Evolutionary conservation across 2,797 vertebrate genomes (phyloP), one percentile per base, ranked within the genome.

Genomic region (Erpetoichthys calabaricus): DNA sequence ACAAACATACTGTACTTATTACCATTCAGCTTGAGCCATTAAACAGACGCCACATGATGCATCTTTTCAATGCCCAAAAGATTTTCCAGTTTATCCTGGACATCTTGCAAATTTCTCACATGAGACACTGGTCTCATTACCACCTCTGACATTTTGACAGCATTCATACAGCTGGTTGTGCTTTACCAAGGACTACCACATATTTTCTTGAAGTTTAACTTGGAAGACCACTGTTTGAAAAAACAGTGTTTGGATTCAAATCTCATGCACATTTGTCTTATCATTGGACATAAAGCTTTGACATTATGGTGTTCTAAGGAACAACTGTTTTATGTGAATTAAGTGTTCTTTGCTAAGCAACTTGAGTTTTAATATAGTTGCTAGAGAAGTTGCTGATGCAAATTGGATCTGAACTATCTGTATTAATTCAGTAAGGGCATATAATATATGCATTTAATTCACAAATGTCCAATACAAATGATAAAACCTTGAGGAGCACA

Each of bases 331-430:
- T 10, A 62, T 5, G 8, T 60, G 46, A 52, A 6, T 46, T 8
- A 58, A 60, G 51, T 65, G 58, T 5, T 65, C 52, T 47, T 62
- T 60, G 42, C 58, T 57, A 55, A 60, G 58, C 44, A 45, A 10
- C 56, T 60, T 56, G 45, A 63, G 47, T 42, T 47, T 62, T 51
- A 54, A n/a, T 49, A 50, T 56, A 51, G 43, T 64, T 25, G 50
- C 57, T 1, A 57, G 4, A 58, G 56, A 51, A 58, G 62, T 49
- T 25, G 25, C 25, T 25, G 25, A 25, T 25, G 25, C 25, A 25
- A 25, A 25, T 25, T 2, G 25, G 25, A 25, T 25, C 25, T 25
- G 25, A 25, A 25, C 25, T 25, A 25, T 25, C 25, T 25, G 25
- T 25, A 25, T 25, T 25, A 25, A 25, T 25, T 25, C 25, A 25